These are phyloP conservation scores for Syngnathus scovelli DNA, from an alignment of 2,113 vertebrate genomes.

Conservation along the genomic window DNA sequence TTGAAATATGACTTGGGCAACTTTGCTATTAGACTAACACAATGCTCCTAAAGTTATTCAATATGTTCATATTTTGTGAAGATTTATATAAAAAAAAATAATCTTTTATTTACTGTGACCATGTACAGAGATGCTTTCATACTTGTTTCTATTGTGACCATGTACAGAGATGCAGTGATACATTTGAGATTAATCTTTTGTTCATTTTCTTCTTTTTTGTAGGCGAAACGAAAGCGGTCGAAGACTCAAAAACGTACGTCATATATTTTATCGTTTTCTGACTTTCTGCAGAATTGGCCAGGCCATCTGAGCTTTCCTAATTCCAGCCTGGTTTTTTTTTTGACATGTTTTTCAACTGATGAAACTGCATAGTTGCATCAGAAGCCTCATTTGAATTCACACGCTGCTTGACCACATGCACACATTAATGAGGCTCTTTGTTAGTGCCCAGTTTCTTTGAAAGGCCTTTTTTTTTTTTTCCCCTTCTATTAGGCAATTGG, in stretches of 20 bases:
- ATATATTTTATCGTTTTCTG: background rate
- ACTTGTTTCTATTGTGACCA: background rate
- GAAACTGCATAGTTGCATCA: constrained; percentile 21
- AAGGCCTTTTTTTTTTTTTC: constrained; percentile 17
- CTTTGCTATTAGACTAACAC: background rate
- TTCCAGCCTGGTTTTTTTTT: background rate
- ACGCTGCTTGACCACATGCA: constrained; percentile 36
- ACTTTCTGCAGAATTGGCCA: background rate
- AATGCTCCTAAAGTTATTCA: background rate
- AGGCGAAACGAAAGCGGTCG: constrained; percentile 86
- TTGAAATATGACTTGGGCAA: background rate
- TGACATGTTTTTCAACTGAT: constrained; percentile 21
- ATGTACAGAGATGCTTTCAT: too few species aligned
- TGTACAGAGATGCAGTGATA: too few species aligned
- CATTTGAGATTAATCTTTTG: background rate
- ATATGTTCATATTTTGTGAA: background rate
- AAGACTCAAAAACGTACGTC: constrained; percentile 95
- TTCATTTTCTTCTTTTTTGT: constrained; percentile 30
- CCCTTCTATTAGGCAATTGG: constrained; percentile 42
- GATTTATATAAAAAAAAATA: too few species aligned
- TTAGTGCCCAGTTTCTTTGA: constrained; percentile 26
- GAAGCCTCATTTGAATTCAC: constrained; percentile 38
- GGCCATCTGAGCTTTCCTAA: background rate
- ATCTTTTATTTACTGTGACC: background rate
- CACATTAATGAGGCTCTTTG: constrained; percentile 40